Conservation (phyloP, 2,888 invertebrate species). For the Eupelmus urozonus region DNA sequence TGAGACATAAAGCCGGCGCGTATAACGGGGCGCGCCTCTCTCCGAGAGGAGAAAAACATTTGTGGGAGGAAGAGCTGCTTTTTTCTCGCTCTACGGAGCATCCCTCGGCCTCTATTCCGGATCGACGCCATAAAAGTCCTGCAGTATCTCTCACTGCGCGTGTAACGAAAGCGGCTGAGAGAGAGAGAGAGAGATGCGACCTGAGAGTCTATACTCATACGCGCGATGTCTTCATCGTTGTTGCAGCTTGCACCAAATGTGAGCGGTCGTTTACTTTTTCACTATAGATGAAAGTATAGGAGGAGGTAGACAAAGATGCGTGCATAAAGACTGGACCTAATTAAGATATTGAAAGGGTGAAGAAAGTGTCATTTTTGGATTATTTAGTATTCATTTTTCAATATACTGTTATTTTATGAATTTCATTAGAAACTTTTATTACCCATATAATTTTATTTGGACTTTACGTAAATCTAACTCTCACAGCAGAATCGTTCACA, state of each 20-base stretch:
- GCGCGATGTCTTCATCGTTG: slow-evolving; percentile 37
- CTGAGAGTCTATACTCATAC: neutral
- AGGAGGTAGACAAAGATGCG: no score
- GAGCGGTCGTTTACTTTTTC: no score
- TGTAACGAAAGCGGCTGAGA: slow-evolving; percentile 11
- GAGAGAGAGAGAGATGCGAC: slow-evolving; percentile 7
- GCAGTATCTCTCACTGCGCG: neutral
- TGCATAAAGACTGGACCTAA: no score
- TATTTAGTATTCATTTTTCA: no score
- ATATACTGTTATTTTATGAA: no score
- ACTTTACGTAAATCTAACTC: no score
- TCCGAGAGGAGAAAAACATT: neutral
- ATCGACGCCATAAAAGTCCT: slow-evolving; percentile 33
- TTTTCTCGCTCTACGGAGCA: slow-evolving; percentile 4
- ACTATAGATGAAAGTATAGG: no score
- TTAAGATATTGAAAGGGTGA: no score
- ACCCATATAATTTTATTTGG: no score
- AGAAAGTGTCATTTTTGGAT: no score
- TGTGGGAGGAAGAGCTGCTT: neutral
- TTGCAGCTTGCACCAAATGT: neutral
- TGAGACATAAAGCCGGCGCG: slow-evolving; percentile 17
- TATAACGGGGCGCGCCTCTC: neutral
- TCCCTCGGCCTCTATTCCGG: slow-evolving; percentile 10
- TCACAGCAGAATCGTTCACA: no score
- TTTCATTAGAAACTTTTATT: no score